Conservation (phyloP, 2,797 vertebrate species). For the Pseudochirops cupreus region DNA sequence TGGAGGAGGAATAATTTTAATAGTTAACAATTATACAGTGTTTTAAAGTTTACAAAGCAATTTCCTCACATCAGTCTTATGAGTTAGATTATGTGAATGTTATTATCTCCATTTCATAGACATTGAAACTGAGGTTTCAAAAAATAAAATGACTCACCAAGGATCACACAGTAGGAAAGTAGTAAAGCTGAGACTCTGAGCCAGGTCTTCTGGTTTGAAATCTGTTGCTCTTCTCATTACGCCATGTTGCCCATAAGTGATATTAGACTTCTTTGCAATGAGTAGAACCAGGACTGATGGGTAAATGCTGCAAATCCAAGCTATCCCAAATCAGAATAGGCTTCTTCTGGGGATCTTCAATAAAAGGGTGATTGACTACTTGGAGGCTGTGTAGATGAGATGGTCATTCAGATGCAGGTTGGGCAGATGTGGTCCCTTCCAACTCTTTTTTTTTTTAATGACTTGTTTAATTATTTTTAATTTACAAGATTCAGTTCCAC, state of each 20-base stretch:
- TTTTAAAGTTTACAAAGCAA: background rate
- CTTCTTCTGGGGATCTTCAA: background rate
- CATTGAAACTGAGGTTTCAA: background rate
- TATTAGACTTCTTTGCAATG: background rate
- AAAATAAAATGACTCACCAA: background rate
- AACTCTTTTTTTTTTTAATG: background rate
- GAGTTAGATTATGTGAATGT: background rate
- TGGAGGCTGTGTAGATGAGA: background rate
- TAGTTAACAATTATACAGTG: background rate
- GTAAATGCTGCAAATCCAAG: background rate
- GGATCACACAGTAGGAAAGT: background rate
- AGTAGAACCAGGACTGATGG: background rate
- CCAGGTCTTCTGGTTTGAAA: background rate
- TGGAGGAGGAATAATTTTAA: background rate
- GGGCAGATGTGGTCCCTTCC: background rate
- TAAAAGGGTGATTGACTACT: background rate
- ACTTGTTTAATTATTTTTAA: too few species aligned
- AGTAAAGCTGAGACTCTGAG: background rate
- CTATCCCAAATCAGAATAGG: background rate
- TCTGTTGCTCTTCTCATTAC: background rate
- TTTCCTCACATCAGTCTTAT: background rate
- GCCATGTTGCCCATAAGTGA: background rate
- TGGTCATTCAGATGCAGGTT: background rate
- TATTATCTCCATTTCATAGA: background rate
- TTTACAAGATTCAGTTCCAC: too few species aligned